Conservation (phyloP, 2,888 invertebrate species). For the Adelognathus sp. region DNA sequence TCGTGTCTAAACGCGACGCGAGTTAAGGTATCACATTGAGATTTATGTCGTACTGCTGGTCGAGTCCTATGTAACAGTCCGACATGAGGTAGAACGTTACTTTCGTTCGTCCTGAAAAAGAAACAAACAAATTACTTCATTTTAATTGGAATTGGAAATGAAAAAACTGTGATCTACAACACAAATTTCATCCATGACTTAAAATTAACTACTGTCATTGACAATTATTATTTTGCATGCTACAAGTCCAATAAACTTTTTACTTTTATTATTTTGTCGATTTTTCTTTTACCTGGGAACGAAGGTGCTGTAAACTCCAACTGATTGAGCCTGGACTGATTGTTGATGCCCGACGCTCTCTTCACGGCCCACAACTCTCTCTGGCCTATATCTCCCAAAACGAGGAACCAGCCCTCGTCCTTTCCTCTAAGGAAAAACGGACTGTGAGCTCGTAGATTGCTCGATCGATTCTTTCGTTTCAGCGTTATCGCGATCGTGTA, state of each 20-base stretch:
- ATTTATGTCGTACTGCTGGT: constrained; percentile 90
- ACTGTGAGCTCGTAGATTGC: constrained; percentile 86
- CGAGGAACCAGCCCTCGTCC: constrained; percentile 97
- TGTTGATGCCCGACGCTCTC: constrained; percentile 84
- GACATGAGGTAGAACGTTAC: constrained; percentile 94
- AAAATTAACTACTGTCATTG: too few species aligned
- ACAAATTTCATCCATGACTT: too few species aligned
- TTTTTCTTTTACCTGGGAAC: constrained; percentile 79
- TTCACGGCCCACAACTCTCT: constrained; percentile 92
- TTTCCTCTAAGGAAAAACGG: constrained; percentile 96
- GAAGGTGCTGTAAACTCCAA: constrained; percentile 86
- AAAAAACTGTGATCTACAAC: too few species aligned
- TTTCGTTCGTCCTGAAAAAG: constrained; percentile 86
- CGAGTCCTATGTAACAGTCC: constrained; percentile 95
- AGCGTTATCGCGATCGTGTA: constrained; percentile 86
- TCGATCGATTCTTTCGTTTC: constrained; percentile 82
- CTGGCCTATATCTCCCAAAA: constrained; percentile 88
- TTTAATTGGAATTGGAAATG: too few species aligned
- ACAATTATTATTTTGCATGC: too few species aligned
- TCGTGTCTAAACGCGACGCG: constrained; percentile 10
- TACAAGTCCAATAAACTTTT: neutral
- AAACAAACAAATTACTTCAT: constrained; percentile 53
- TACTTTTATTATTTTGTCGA: neutral
- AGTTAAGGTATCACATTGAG: constrained; percentile 77
- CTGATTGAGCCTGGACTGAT: constrained; percentile 81